A percentile compares a stretch with the other conserved stretches of the same genome.
Conservation (phyloP, 2,888 invertebrate genomes). For the Saturnia pavonia region DNA sequence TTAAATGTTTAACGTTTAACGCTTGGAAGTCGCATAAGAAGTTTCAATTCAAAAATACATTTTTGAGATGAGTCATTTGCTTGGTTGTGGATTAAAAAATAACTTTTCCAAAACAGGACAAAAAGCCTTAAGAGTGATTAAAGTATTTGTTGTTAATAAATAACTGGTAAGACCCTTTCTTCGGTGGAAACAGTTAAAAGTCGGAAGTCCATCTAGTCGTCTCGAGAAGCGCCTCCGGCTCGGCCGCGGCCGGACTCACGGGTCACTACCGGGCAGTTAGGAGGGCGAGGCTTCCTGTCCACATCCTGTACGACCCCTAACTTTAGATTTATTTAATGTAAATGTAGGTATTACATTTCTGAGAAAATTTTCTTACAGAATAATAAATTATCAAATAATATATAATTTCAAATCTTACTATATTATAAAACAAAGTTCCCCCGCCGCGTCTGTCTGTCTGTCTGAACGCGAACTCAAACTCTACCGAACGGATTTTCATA, state of each 20-base stretch:
- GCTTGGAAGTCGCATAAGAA: too few species aligned
- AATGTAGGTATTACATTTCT: slow-evolving; percentile 31
- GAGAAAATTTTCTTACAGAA: slow-evolving; percentile 33
- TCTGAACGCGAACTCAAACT: too few species aligned
- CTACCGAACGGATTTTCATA: too few species aligned
- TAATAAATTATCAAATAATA: neutral
- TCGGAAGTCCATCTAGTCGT: slow-evolving; percentile 76
- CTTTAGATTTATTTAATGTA: slow-evolving; percentile 33
- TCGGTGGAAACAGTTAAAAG: slow-evolving; percentile 56
- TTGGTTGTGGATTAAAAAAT: neutral
- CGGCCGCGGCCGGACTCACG: slow-evolving; percentile 59
- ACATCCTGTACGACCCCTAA: slow-evolving; percentile 32
- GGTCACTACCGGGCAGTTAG: slow-evolving; percentile 58
- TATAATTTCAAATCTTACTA: neutral
- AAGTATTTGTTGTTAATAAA: slow-evolving; percentile 20
- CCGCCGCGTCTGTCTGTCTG: too few species aligned
- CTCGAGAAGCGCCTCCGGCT: slow-evolving; percentile 43
- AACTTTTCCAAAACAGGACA: neutral
- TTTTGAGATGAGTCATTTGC: neutral
- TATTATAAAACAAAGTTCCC: too few species aligned
- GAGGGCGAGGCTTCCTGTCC: slow-evolving; percentile 64
- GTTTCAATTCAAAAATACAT: too few species aligned
- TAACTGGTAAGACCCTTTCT: slow-evolving; percentile 13
- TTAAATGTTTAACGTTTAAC: too few species aligned
- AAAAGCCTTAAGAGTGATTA: slow-evolving; percentile 11